These are phyloP conservation scores for Pentamera pediparva DNA, from an alignment of 53 echinoderm and acorn worm genomes.

Conservation along the genomic window DNA sequence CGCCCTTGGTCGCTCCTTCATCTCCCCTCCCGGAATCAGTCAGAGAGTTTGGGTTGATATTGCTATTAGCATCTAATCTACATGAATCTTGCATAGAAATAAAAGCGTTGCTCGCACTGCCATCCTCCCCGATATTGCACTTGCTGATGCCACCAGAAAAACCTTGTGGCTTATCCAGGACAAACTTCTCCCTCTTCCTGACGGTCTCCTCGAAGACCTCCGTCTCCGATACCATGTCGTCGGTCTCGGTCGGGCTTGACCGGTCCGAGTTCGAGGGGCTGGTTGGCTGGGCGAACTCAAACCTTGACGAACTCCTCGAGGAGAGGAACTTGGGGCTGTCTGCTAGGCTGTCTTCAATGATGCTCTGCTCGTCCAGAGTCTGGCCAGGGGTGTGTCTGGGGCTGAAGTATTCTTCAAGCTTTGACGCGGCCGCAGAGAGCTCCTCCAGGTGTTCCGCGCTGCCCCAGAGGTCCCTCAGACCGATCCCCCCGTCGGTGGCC, in stretches of 20 bases:
- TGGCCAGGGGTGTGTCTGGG: conserved; percentile 34
- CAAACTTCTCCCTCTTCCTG: conserved; percentile 32
- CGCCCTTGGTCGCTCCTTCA: neutral
- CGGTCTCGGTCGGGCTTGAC: conserved; percentile 78
- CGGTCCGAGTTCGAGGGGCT: conserved; percentile 64
- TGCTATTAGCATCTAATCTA: conserved; percentile 34
- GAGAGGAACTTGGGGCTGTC: conserved; percentile 90
- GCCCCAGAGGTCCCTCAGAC: conserved; percentile 87
- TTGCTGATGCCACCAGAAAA: too few relatives aligned
- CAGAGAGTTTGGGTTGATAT: neutral
- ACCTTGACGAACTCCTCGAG: conserved; percentile 92
- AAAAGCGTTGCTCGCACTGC: conserved; percentile 26
- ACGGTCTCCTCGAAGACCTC: conserved; percentile 79
- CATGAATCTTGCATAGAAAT: conserved; percentile 39
- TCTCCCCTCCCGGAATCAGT: neutral
- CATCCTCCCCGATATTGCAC: conserved; percentile 29
- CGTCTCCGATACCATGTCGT: conserved; percentile 92
- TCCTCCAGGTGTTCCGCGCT: conserved; percentile 49
- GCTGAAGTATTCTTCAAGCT: conserved; percentile 51
- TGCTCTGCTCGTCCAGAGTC: conserved; percentile 67
- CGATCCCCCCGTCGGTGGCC: conserved; percentile 71
- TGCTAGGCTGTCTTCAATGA: conserved; percentile 87
- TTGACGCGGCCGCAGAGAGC: conserved; percentile 40
- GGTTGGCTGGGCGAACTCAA: conserved; percentile 87
- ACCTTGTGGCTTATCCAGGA: conserved; percentile 19